Base-by-base conservation (phyloP, 2,797 vertebrate genomes). In the Periparus ater region DNA sequence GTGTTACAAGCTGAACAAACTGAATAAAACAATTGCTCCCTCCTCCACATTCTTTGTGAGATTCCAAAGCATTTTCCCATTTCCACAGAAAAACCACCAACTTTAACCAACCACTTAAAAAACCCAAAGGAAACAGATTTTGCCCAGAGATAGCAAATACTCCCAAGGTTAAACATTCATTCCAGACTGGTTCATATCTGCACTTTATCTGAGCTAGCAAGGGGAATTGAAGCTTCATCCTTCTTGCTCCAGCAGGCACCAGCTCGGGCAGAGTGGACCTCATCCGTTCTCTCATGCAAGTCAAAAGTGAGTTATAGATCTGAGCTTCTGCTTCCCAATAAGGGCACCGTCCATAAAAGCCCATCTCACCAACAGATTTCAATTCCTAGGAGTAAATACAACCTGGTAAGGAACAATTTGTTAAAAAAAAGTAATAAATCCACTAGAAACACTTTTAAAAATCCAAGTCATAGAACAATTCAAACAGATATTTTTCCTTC, bases 71-170 rank as follows among this genome's bases (percentile, higher is more conserved):
- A 23, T 91, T 90, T 95, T 88, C 32, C 45, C 42, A 47, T 89
- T 88, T 95, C 61, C 72, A 77, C 42, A 83, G 61, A 77, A 84
- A 76, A 44, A 5, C 6, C 53, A 70, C 51, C 32, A 88, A n/a
- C 66, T 34, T 77, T 91, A 94, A 91, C 60, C 58, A 85, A 54
- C 36, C 48, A 70, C 63, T 88, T 91, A 45, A 89, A 85, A 91
- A 88, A 5, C 21, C 67, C 60, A 74, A 48, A 91, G 45, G 60
- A 27, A 65, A 79, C 34, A 91, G 60, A 91, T 90, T 95, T 95
- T 93, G 7, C 48, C 32, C 57, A 57, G 51, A 82, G 91, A 92
- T 77, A 91, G 12, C 47, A 84, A 89, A 80, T 57, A 53, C 26
- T 91, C 34, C 50, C 27, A 80, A 85, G 12, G 75, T 93, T 87